Evolutionary conservation across 2,888 invertebrate genomes (phyloP), one percentile per base, ranked within the genome.

Genomic region (Gortyna flavago): DNA sequence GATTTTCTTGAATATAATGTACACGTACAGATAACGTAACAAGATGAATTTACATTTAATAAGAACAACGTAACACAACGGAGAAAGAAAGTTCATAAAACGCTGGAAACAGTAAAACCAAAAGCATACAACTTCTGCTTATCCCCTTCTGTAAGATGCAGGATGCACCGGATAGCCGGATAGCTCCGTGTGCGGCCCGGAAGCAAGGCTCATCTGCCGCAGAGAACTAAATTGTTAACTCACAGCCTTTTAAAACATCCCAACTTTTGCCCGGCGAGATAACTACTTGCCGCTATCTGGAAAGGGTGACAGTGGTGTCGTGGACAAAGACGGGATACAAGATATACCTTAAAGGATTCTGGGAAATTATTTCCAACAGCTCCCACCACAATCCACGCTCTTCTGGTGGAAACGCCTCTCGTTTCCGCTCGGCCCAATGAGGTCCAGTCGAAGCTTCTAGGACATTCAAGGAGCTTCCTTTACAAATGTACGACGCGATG

Each of bases 161-260:
- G 8, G 41, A 57, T 72, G 73, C 73, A 32, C 65, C 75, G 62
- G 64, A 62, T 57, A 57, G 38, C 41, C 65, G 51, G 67, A n/a
- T 32, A 11, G 72, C 13, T 16, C 41, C 59, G 62, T 41, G 57
- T 62, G 54, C 61, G 68, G 68, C 48, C 71, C 68, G 74, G 73
- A 72, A 71, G 72, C 64, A 72, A 81, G 82, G 59, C 89, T 88
- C 89, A 88, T 91, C 89, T 91, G 87, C 87, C 85, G 80, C 83
- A 85, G 76, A 66, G 72, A 87, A 87, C 87, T 89, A 89, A 92
- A 92, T 92, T 90, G 88, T 90, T 91, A 88, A 91, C 90, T 90
- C 89, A 85, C 88, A 80, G 87, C 87, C 87, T 88, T 91, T 90
- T 89, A 88, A 90, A 89, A 91, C 88, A 88, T 74, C 84, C 87